These are phyloP conservation scores for Tryphoninae sp. DNA, from an alignment of 2,888 invertebrate genomes.

Conservation along the genomic window DNA sequence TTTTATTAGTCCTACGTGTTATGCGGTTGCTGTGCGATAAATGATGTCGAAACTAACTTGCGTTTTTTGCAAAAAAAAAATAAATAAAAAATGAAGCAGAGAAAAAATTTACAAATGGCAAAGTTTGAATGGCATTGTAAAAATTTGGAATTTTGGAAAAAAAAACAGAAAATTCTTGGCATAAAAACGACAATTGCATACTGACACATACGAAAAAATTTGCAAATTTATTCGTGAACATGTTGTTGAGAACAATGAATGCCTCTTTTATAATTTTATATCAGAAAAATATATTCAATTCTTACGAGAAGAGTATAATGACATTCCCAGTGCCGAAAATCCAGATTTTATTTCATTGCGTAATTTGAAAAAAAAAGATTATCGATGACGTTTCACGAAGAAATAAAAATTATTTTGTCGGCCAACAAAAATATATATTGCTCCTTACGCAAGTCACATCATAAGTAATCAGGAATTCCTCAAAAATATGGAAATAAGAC, in stretches of 20 bases:
- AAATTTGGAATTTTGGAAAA: constrained; percentile 20
- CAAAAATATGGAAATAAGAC: constrained; percentile 11
- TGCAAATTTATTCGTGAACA: constrained; percentile 7
- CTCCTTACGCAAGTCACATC: constrained; percentile 12
- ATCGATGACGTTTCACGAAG: background rate
- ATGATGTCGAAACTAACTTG: background rate
- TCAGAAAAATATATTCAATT: constrained; percentile 29
- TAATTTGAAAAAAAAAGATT: constrained; percentile 21
- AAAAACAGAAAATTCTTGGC: constrained; percentile 7
- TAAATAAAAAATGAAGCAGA: background rate
- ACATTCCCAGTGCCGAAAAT: background rate
- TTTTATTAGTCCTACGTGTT: background rate
- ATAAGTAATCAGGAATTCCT: constrained; percentile 26
- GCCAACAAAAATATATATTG: background rate
- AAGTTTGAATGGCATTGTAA: constrained; percentile 26
- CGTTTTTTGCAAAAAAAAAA: background rate
- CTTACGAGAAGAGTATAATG: constrained; percentile 4
- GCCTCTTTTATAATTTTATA: constrained; percentile 32
- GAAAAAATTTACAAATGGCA: constrained; percentile 1
- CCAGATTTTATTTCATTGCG: constrained; percentile 5
- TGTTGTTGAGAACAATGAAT: constrained; percentile 31
- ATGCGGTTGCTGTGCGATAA: background rate
- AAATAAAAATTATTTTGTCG: constrained; percentile 23
- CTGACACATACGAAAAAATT: constrained; percentile 12
- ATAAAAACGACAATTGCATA: constrained; percentile 26